Evolutionary conservation across 2,113 vertebrate genomes (phyloP).

Genomic region (Paramormyrops kingsleyae): DNA sequence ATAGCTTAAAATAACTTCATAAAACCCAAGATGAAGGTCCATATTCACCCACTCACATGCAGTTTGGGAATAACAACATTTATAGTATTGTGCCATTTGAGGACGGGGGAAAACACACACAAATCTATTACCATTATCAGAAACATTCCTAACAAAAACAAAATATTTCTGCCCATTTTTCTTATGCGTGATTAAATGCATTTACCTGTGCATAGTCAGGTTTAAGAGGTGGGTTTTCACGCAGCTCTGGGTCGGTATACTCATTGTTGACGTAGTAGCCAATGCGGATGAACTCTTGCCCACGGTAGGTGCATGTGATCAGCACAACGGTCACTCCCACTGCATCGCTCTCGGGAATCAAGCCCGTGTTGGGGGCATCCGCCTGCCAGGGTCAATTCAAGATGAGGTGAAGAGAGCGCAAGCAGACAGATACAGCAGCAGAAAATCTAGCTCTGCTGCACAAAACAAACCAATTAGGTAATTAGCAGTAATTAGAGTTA

Average conservation of each 20-base stretch:
- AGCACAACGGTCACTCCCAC: conserved; percentile 86
- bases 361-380: conserved; percentile 72
- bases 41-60: background rate
- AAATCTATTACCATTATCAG: background rate
- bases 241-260: conserved; percentile 76
- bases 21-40: background rate
- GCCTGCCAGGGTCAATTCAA: conserved; percentile 56
- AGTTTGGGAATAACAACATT: background rate
- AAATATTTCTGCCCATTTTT: background rate
- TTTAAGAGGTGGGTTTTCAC: conserved; percentile 80
- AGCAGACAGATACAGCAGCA: background rate
- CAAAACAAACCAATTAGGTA: background rate
- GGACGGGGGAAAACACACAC: background rate
- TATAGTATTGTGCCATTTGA: background rate
- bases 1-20: background rate
- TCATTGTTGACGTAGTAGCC: conserved; percentile 93
- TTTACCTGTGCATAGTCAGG: conserved; percentile 81
- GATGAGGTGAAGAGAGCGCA: background rate
- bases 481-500: background rate
- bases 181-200: background rate
- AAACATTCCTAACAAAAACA: background rate
- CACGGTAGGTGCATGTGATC: conserved; percentile 84
- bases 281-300: conserved; percentile 86
- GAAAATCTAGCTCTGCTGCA: background rate
- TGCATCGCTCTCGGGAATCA: conserved; percentile 85